Conservation (phyloP, 2,888 invertebrate genomes). For the Clusia tigrina region DNA sequence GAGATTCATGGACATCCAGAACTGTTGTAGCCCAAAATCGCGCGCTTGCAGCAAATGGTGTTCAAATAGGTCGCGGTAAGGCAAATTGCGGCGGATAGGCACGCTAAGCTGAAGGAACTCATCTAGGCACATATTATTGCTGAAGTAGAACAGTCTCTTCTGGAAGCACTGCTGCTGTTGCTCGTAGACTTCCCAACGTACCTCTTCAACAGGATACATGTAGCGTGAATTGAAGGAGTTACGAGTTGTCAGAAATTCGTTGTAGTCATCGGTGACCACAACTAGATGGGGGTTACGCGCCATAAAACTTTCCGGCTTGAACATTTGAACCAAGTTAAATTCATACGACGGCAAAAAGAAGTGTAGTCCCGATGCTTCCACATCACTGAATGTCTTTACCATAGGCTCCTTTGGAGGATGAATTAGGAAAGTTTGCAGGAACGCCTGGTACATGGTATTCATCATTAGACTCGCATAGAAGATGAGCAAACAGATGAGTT, state of each 20-base stretch:
- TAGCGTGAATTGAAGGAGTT: slow-evolving; percentile 36
- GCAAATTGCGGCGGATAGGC: slow-evolving; percentile 35
- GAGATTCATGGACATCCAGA: not conserved
- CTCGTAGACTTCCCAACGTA: slow-evolving; percentile 35
- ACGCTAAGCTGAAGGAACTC: slow-evolving; percentile 22
- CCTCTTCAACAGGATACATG: slow-evolving; percentile 30
- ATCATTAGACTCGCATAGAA: slow-evolving; percentile 44
- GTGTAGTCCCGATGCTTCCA: slow-evolving; percentile 1
- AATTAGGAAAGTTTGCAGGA: slow-evolving; percentile 39
- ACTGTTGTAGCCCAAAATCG: not conserved
- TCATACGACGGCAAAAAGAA: slow-evolving; percentile 7
- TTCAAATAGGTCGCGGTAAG: slow-evolving; percentile 40
- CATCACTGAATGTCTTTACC: not conserved
- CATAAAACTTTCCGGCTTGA: not conserved
- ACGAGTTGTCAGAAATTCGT: slow-evolving; percentile 15
- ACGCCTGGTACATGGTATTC: slow-evolving; percentile 45
- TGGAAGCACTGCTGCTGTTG: slow-evolving; percentile 42
- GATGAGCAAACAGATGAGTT: slow-evolving; percentile 33
- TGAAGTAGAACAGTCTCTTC: slow-evolving; percentile 36
- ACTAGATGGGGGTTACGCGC: slow-evolving; percentile 1
- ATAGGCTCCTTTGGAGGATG: slow-evolving; percentile 30
- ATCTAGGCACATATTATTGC: slow-evolving; percentile 33
- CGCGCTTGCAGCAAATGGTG: slow-evolving; percentile 31
- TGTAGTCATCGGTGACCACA: not conserved
- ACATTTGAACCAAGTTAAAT: not conserved